Evolutionary conservation across 2,888 invertebrate genomes (phyloP).

Genomic region (Prenolepis imparis): DNA sequence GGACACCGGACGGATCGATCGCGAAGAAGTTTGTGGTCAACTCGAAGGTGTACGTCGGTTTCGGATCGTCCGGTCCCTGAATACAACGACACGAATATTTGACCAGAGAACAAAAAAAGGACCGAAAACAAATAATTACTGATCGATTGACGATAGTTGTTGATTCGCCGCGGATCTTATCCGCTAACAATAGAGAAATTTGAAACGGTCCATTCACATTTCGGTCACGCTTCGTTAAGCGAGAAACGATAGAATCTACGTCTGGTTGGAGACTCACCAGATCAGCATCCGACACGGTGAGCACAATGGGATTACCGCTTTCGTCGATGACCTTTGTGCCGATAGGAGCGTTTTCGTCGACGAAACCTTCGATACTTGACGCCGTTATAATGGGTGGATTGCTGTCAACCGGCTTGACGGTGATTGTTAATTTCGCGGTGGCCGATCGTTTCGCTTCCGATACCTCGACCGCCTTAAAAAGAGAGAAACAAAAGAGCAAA

Average conservation of each 20-base stretch:
- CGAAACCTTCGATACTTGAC: conserved; percentile 91
- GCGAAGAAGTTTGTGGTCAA: conserved; percentile 94
- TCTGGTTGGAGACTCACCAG: conserved; percentile 88
- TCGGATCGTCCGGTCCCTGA: conserved; percentile 93
- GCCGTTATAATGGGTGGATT: conserved; percentile 93
- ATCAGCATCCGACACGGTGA: conserved; percentile 94
- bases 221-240: conserved; percentile 49
- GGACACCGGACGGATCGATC: conserved; percentile 91
- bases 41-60: conserved; percentile 93
- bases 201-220: conserved; percentile 57
- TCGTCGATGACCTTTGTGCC: conserved; percentile 93
- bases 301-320: conserved; percentile 89
- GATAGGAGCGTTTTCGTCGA: conserved; percentile 94
- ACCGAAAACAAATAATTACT: not conserved
- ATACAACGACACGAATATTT: conserved; percentile 59
- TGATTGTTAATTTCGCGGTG: conserved; percentile 93
- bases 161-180: not conserved
- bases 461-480: conserved; percentile 92
- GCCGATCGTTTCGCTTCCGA: conserved; percentile 93
- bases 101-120: not conserved
- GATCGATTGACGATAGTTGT: not conserved
- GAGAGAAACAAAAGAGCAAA: conserved; percentile 37
- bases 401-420: conserved; percentile 94
- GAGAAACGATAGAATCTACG: conserved; percentile 32
- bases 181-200: conserved; percentile 50